phyloP scores from a whole-genome alignment of 2,797 vertebrate species.

The Platalea minor region DNA sequence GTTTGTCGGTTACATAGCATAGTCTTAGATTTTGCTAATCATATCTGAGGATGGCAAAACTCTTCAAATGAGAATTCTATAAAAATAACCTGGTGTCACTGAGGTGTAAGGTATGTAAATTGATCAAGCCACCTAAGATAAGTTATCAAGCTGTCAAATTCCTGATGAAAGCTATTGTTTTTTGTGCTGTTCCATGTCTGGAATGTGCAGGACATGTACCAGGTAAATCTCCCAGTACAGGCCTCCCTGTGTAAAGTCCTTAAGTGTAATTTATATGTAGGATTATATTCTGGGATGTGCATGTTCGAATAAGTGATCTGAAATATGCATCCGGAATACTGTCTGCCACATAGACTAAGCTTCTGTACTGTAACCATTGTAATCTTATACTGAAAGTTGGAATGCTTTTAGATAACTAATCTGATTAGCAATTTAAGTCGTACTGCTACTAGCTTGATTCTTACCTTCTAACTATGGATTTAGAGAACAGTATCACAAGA shows the following conservation, averaged over 20 bases:
- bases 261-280: conserved; percentile 70
- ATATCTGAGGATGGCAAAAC: conserved; percentile 46
- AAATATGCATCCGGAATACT: conserved; percentile 39
- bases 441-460: background rate
- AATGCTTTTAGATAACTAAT: conserved; percentile 47
- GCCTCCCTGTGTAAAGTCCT: conserved; percentile 65
- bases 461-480: background rate
- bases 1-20: conserved; percentile 25
- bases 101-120: conserved; percentile 49
- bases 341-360: conserved; percentile 36
- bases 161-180: conserved; percentile 87
- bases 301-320: conserved; percentile 44
- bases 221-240: conserved; percentile 87
- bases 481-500: background rate
- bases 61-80: conserved; percentile 18
- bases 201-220: conserved; percentile 94
- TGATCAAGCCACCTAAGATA: conserved; percentile 49
- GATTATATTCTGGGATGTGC: conserved; percentile 83
- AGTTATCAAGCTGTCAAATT: conserved; percentile 68
- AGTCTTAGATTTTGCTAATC: conserved; percentile 49
- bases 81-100: conserved; percentile 16
- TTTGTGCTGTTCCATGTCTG: conserved; percentile 91
- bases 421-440: background rate
- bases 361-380: conserved; percentile 44
- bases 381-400: conserved; percentile 52